Conservation (phyloP, 2,113 vertebrate genomes). For the Morone saxatilis region DNA sequence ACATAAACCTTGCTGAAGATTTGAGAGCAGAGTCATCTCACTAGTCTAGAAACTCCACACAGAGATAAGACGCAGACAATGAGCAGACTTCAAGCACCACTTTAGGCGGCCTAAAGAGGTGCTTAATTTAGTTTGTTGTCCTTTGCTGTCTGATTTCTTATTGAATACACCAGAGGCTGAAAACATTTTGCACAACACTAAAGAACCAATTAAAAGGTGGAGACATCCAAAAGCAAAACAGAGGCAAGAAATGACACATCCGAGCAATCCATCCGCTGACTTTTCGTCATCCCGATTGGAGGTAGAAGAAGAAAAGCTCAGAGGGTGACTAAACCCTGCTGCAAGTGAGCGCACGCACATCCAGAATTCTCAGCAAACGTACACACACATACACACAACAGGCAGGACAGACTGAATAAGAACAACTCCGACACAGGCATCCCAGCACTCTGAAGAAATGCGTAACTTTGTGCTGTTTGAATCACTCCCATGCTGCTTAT, state of each 20-base stretch:
- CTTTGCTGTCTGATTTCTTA: constrained; percentile 27
- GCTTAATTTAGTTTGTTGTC: constrained; percentile 46
- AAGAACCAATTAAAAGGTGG: constrained; percentile 37
- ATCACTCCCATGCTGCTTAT: constrained; percentile 48
- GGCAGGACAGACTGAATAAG: constrained; percentile 4
- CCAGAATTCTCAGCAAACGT: neutral
- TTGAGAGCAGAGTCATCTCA: constrained; percentile 7
- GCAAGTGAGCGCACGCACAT: neutral
- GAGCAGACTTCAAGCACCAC: constrained; percentile 31
- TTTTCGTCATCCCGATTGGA: constrained; percentile 25
- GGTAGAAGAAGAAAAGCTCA: constrained; percentile 31
- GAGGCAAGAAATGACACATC: constrained; percentile 24
- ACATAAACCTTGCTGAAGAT: constrained; percentile 16
- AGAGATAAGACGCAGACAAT: constrained; percentile 31
- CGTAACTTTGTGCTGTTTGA: constrained; percentile 41
- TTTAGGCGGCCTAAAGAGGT: constrained; percentile 21
- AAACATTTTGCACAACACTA: neutral
- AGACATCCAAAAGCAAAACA: constrained; percentile 26
- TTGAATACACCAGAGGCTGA: constrained; percentile 14
- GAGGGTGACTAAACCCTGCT: constrained; percentile 16
- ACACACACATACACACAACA: neutral
- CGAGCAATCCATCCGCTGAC: constrained; percentile 14
- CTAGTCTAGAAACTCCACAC: neutral
- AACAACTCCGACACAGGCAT: constrained; percentile 26
- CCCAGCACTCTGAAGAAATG: constrained; percentile 15